Evolutionary conservation across 2,113 vertebrate species (phyloP).

Genomic region (Enhydra lutris): DNA sequence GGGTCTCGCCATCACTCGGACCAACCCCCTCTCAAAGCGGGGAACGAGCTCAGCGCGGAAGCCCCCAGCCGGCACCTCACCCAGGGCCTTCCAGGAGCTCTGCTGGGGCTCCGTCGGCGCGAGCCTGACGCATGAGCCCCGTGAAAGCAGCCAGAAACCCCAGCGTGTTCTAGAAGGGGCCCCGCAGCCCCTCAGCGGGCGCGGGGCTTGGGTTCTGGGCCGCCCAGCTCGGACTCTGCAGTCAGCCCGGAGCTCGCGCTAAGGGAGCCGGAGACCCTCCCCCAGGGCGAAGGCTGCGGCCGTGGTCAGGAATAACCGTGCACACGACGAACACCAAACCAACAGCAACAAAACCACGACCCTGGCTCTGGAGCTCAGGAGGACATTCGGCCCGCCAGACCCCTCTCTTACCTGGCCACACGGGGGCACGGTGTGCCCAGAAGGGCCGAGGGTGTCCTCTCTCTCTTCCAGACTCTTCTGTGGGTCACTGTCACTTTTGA

Average conservation of each 20-base stretch:
- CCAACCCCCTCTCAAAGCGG: no score
- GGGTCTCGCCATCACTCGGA: fast-evolving
- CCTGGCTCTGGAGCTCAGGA: background rate
- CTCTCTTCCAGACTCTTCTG: constrained; percentile 74
- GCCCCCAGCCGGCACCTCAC: background rate
- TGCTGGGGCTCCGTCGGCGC: fast-evolving
- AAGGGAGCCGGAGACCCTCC: background rate
- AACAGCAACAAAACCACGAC: no score
- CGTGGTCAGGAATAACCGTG: fast-evolving
- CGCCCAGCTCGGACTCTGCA: no score
- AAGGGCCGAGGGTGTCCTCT: constrained; percentile 11
- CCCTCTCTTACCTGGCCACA: constrained; percentile 81
- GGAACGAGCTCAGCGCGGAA: fast-evolving
- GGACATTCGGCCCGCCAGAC: background rate
- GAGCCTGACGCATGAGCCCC: background rate
- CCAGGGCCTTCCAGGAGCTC: background rate
- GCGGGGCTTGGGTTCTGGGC: background rate
- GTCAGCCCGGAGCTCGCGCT: background rate
- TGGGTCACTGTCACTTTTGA: constrained; percentile 82
- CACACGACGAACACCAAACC: fast-evolving
- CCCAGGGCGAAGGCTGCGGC: fast-evolving
- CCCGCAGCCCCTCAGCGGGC: no score
- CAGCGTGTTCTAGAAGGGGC: fast-evolving
- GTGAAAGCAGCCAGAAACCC: background rate
- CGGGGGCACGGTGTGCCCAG: constrained; percentile 55